Conservation (phyloP, 2,888 invertebrate species). For the Sussaba pulchella region DNA sequence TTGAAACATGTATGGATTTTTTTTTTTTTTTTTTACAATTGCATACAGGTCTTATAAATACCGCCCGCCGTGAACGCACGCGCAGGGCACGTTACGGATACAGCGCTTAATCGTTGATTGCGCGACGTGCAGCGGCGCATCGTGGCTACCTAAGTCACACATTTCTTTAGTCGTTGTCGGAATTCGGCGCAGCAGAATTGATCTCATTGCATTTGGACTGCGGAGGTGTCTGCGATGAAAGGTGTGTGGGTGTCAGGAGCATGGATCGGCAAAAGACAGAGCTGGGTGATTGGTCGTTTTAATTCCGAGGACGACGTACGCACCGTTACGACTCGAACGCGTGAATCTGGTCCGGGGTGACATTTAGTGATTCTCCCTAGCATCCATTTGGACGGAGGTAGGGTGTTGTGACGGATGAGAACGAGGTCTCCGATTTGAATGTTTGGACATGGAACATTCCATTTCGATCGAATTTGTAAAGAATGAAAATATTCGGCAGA, state of each 20-base stretch:
- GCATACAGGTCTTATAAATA: too few species aligned
- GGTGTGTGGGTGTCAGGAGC: not conserved
- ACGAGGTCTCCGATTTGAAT: not conserved
- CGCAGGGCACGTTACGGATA: too few species aligned
- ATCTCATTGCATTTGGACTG: too few species aligned
- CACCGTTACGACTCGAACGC: not conserved
- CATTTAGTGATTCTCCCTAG: not conserved
- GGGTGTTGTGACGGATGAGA: not conserved
- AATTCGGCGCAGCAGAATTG: too few species aligned
- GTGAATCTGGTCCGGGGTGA: not conserved
- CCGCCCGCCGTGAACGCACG: too few species aligned
- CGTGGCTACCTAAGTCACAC: too few species aligned
- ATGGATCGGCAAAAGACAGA: not conserved
- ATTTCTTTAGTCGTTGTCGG: too few species aligned
- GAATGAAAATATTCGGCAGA: conserved; percentile 16
- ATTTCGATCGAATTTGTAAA: conserved; percentile 22
- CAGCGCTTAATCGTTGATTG: too few species aligned
- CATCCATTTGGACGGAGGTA: conserved; percentile 1
- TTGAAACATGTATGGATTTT: too few species aligned
- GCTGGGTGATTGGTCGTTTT: not conserved
- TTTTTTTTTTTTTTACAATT: too few species aligned
- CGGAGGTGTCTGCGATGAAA: not conserved
- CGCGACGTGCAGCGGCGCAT: too few species aligned
- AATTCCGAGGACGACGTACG: not conserved
- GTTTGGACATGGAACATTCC: not conserved